Base-by-base conservation (phyloP, 2,888 invertebrate genomes). In the Thalpophila matura region DNA sequence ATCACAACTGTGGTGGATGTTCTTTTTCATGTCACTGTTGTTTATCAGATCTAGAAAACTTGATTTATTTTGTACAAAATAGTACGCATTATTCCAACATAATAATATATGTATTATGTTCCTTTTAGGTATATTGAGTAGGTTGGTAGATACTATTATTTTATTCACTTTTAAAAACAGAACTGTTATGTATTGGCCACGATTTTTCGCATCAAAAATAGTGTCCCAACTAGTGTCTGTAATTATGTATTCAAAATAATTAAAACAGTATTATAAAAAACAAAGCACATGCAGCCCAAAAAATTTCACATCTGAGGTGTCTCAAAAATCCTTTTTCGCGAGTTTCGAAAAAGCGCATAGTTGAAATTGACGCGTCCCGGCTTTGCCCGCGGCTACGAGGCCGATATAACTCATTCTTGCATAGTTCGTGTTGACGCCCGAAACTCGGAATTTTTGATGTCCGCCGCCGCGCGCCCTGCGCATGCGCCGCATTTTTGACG, bases 371-470 rank as follows among this genome's bases (percentile, higher is more conserved):
- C 10, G 45, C 42, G 67, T 31, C 53, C 31, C 5, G 58, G 38
- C 49, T 58, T 45, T 40, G 47, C 40, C 51, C 46, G 22, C 40
- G 60, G 43, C 46, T 3, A n/a, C 37, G 18, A 29, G 24, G 2
- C 56, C 22, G 46, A 55, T 73, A 83, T 89, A 89, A 89, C 80
- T 89, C 86, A 88, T 86, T 84, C 85, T 74, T 79, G 84, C 89
- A 89, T 86, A 88, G 84, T 82, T 81, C 29, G 74, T 76, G 81
- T 74, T 79, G 85, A 61, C 83, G 80, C 75, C 77, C 80, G 79
- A 86, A 87, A 85, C 85, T 86, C 72, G 85, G 83, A 85, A 84
- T 88, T 82, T 84, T 85, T 85, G 85, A 82, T 82, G 82, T 82
- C 68, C 66, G 80, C 83, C 82, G 83, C 74, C 72, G 77, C 79